These are phyloP conservation scores for Muntiacus muntjak DNA, from an alignment of 2,113 vertebrate genomes.

Conservation along the genomic window DNA sequence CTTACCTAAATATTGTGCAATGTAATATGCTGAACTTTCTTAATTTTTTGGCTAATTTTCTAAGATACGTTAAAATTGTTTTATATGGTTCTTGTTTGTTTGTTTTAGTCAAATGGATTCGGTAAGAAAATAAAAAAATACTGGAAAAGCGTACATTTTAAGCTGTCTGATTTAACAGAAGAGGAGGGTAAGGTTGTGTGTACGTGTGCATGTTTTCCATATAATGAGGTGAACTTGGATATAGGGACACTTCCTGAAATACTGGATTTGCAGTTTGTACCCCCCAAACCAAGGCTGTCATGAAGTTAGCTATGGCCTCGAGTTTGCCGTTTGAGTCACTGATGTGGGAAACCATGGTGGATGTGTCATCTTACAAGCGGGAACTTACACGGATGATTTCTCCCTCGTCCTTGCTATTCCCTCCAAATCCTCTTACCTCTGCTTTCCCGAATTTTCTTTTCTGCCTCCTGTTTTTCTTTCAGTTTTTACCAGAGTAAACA, in stretches of 20 bases:
- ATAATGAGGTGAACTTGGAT: background rate
- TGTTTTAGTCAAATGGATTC: slow-evolving; percentile 65
- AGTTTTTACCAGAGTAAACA: slow-evolving; percentile 13
- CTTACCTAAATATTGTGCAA: slow-evolving; percentile 42
- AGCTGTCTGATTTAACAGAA: slow-evolving; percentile 20
- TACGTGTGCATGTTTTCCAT: background rate
- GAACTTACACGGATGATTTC: background rate
- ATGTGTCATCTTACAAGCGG: background rate
- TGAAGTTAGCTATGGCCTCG: background rate
- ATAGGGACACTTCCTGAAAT: background rate
- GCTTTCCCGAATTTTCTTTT: background rate
- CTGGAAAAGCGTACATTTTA: background rate
- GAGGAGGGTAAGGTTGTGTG: background rate
- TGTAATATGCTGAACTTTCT: slow-evolving; percentile 62
- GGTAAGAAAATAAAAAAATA: slow-evolving; percentile 58
- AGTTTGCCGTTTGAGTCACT: slow-evolving; percentile 33
- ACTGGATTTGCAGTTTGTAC: background rate
- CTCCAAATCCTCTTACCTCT: background rate
- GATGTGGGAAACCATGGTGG: background rate
- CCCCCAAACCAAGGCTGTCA: background rate
- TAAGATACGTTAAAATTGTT: slow-evolving; percentile 67
- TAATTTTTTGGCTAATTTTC: slow-evolving; percentile 78
- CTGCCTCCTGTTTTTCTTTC: slow-evolving; percentile 14
- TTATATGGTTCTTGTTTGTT: slow-evolving; percentile 43
- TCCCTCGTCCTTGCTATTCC: background rate